Base-by-base conservation (phyloP, 1,140 invertebrate genomes). In the Octopus sinensis region DNA sequence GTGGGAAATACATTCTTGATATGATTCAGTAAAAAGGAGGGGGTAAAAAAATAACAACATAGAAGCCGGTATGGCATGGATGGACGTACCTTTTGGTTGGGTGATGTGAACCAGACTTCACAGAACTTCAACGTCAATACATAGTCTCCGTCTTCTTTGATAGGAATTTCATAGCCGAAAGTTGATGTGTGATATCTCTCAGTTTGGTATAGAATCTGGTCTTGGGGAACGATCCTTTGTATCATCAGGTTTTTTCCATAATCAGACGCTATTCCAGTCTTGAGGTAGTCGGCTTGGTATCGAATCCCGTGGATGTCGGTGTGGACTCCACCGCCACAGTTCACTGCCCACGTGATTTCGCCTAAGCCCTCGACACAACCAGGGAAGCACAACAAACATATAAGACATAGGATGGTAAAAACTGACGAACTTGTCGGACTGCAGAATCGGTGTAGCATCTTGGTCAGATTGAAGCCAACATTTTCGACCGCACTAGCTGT, bases 31-130 rank as follows among this genome's bases (percentile, higher is more conserved):
- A 43, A 43, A 43, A 43, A 43, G 30, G 30, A 43, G 30, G 30
- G 30, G 30, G 23, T 23, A 23, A 23, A 23, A 23, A 43, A 43
- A 43, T 0, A 43, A 43, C 30, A 43, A 43, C 30, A 43, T 43
- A 43, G 1, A 43, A 43, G 30, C 30, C 30, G 30, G 30, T 43
- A 43, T 43, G 30, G 30, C 30, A 43, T 43, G 3, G 30, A 43
- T n/a, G 4, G 30, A 76, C 68, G 82, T 85, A 91, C 90, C 88
- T 91, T 91, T 85, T 90, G 87, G 83, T 89, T 88, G 13, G 89
- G 83, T 23, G 89, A 86, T 53, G 89, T 89, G 81, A 91, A 91
- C 90, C 90, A 91, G 17, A 91, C 91, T 86, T 91, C 91, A 83
- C 88, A 88, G 83, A 91, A 91, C 83, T 91, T 91, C 77, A 91